Evolutionary conservation across 2,888 invertebrate genomes (phyloP).

Genomic region (Steinernema carpocapsae): DNA sequence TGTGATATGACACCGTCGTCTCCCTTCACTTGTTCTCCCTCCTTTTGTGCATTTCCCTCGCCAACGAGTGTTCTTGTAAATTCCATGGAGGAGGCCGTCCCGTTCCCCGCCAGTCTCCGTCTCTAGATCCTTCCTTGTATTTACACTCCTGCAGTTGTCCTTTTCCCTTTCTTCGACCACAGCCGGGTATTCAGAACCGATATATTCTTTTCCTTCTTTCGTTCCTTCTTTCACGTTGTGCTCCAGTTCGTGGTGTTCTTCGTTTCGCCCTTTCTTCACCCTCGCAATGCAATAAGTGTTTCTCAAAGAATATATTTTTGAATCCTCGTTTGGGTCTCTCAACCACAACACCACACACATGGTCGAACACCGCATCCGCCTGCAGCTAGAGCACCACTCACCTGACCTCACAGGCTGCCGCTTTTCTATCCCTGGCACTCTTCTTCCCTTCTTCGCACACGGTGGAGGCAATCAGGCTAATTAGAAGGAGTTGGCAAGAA

Average conservation of each 20-base stretch:
- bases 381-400: conserved; percentile 8
- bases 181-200: conserved; percentile 22
- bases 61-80: conserved; percentile 17
- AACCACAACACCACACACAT: conserved; percentile 3
- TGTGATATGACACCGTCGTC: conserved; percentile 33
- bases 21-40: conserved; percentile 4
- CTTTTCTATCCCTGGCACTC: neutral
- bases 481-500: conserved; percentile 13
- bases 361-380: conserved; percentile 17
- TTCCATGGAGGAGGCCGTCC: neutral
- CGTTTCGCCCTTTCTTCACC: neutral
- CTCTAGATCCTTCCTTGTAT: neutral
- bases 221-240: neutral
- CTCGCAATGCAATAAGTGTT: conserved; percentile 27
- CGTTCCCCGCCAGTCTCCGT: neutral
- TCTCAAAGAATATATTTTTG: conserved; percentile 29
- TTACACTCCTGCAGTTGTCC: conserved; percentile 16
- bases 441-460: neutral
- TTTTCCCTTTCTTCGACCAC: neutral
- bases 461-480: conserved; percentile 16
- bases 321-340: conserved; percentile 35
- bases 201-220: neutral
- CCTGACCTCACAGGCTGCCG: neutral
- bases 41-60: conserved; percentile 4
- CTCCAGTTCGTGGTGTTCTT: conserved; percentile 4